phyloP scores from a whole-genome alignment of 2,888 invertebrate species.

The Seladonia tumulorum region DNA sequence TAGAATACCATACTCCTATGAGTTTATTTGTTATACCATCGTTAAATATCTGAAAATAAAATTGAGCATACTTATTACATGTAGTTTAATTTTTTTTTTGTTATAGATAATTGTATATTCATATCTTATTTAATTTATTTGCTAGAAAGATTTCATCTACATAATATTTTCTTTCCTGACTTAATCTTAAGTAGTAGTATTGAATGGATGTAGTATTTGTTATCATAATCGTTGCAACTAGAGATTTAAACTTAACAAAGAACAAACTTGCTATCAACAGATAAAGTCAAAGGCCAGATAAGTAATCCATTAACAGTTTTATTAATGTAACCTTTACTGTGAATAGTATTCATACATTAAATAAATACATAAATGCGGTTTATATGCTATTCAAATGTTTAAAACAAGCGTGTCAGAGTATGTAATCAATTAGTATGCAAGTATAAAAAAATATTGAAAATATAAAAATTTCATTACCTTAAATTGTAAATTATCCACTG shows the following conservation, averaged over 20 bases:
- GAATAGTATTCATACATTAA: neutral
- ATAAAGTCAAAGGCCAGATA: slow-evolving; percentile 39
- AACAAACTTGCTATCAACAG: slow-evolving; percentile 24
- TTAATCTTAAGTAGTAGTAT: neutral
- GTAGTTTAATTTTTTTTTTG: neutral
- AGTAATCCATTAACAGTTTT: neutral
- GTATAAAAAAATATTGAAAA: neutral
- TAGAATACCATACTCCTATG: slow-evolving; percentile 87
- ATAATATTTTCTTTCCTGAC: neutral
- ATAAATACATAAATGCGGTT: slow-evolving; percentile 5
- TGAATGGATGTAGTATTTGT: slow-evolving; percentile 4
- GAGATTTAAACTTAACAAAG: neutral
- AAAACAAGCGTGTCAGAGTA: neutral
- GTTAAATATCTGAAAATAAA: slow-evolving; percentile 90
- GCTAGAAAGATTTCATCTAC: neutral
- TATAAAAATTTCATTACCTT: slow-evolving; percentile 88
- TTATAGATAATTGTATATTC: neutral
- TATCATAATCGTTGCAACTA: neutral
- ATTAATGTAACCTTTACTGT: neutral
- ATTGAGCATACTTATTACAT: neutral
- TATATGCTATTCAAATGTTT: neutral
- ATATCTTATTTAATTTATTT: neutral
- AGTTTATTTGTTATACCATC: slow-evolving; percentile 98
- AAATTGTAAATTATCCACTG: slow-evolving; percentile 87
- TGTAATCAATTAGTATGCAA: slow-evolving; percentile 9